These are phyloP conservation scores for Scomber colias DNA, from an alignment of 2,113 vertebrate species.

Conservation along the genomic window DNA sequence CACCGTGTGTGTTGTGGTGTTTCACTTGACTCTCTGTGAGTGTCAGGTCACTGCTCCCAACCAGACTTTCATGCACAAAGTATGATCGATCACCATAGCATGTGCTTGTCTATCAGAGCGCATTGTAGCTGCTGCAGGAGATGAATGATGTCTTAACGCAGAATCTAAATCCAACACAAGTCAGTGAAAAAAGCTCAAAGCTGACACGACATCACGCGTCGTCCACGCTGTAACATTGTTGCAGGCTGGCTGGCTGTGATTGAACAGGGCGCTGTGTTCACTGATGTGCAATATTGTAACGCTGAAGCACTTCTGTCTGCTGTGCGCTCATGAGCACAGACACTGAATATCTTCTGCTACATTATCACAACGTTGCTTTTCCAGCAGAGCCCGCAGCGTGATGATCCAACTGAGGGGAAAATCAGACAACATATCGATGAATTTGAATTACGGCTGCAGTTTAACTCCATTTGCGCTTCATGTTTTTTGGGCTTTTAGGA, in stretches of 20 bases:
- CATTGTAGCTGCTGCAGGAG: neutral
- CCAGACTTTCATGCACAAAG: conserved; percentile 13
- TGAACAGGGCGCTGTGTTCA: conserved; percentile 25
- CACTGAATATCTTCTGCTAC: conserved; percentile 22
- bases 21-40: conserved; percentile 40
- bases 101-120: neutral
- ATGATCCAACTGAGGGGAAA: conserved; percentile 25
- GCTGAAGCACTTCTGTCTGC: conserved; percentile 37
- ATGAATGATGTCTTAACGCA: neutral
- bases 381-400: conserved; percentile 38
- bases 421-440: conserved; percentile 25
- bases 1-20: conserved; percentile 17
- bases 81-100: neutral
- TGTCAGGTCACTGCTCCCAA: conserved; percentile 35
- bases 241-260: conserved; percentile 26
- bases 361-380: neutral
- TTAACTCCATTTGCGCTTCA: neutral
- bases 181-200: conserved; percentile 13
- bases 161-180: neutral
- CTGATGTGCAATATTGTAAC: conserved; percentile 19
- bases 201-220: conserved; percentile 54
- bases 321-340: conserved; percentile 27
- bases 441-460: conserved; percentile 1
- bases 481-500: neutral
- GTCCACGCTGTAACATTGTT: conserved; percentile 46